phyloP scores from a whole-genome alignment of 2,113 vertebrate species.

The Strix aluco region DNA sequence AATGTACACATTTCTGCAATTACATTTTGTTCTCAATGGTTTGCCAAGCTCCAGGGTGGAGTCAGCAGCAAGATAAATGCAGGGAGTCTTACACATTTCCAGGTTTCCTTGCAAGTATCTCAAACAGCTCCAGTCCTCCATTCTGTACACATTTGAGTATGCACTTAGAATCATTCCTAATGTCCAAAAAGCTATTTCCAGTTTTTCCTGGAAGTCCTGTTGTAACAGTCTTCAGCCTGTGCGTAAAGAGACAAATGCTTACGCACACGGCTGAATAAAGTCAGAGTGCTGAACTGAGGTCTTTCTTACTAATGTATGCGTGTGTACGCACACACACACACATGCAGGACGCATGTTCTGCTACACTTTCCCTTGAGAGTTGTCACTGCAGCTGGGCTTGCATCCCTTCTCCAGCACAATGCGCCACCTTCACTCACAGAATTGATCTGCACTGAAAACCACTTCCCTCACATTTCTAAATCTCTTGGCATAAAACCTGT shows the following conservation, averaged over 20 bases:
- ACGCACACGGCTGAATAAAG: neutral
- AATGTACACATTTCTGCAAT: neutral
- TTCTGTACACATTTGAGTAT: neutral
- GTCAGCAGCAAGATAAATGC: neutral
- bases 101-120: neutral
- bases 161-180: neutral
- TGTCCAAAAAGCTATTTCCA: neutral
- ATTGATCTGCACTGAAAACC: constrained; percentile 54
- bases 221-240: neutral
- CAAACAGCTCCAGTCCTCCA: neutral
- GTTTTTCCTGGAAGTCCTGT: neutral
- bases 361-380: neutral
- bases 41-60: neutral
- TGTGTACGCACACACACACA: neutral
- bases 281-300: neutral
- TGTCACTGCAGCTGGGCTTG: neutral
- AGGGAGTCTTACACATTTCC: neutral
- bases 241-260: neutral
- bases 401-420: neutral
- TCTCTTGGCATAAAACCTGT: constrained; percentile 59
- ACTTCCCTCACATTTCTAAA: constrained; percentile 68
- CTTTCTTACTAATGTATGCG: neutral
- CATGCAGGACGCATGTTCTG: neutral
- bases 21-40: neutral
- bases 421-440: neutral